phyloP scores from a whole-genome alignment of 2,888 invertebrate genomes.

The Drosophila greeni region DNA sequence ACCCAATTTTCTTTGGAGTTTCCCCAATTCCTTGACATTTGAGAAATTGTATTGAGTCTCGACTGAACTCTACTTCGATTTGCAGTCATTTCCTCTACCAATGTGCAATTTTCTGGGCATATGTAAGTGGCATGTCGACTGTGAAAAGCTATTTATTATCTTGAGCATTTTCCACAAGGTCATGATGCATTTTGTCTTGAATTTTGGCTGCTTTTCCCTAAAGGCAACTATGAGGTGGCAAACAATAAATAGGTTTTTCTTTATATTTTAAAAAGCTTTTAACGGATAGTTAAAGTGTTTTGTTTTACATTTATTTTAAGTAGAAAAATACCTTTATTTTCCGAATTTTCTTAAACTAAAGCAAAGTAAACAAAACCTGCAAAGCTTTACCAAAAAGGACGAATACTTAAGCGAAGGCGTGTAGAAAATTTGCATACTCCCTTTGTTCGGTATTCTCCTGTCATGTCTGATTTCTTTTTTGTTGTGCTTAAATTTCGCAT shows the following conservation, averaged over 20 bases:
- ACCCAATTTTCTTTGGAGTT: too few relatives aligned
- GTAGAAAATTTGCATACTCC: constrained; percentile 20
- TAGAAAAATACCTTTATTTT: not conserved
- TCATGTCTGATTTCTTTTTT: constrained; percentile 11
- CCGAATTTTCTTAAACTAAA: not conserved
- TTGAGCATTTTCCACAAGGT: constrained; percentile 43
- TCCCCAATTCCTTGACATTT: not conserved
- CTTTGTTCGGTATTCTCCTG: constrained; percentile 3
- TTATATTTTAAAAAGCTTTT: not conserved
- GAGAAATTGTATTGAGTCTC: constrained; percentile 5
- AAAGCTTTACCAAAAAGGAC: not conserved
- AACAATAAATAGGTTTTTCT: not conserved
- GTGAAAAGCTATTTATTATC: constrained; percentile 51
- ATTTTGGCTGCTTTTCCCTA: constrained; percentile 13
- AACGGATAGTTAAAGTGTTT: not conserved
- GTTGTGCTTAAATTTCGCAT: constrained; percentile 1
- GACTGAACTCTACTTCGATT: not conserved
- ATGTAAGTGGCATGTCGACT: constrained; percentile 48
- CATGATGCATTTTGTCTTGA: constrained; percentile 26
- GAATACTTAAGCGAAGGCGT: constrained; percentile 1
- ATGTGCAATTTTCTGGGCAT: constrained; percentile 32
- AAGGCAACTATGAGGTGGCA: not conserved
- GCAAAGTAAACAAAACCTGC: not conserved
- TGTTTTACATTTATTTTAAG: not conserved
- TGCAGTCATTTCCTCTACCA: not conserved